These are phyloP conservation scores for Hexactinellida sp. DNA, from an alignment of 37 sponge, comb jelly and placozoan species.

Conservation along the genomic window DNA sequence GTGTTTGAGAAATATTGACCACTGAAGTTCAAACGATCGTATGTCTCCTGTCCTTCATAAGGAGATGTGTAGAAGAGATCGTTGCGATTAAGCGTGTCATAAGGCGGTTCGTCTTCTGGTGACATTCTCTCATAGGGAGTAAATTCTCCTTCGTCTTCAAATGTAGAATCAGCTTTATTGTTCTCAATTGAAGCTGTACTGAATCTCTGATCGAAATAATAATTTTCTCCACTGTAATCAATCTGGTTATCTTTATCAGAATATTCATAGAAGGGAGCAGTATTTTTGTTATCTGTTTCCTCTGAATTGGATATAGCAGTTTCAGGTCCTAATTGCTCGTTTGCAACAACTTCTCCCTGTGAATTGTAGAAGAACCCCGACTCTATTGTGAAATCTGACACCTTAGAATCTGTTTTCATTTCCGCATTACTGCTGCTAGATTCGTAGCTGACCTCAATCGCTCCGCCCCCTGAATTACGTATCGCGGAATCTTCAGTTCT, in stretches of 20 bases:
- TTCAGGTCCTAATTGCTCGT: background rate
- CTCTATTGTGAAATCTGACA: slow-evolving; percentile 14
- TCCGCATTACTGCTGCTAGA: slow-evolving; percentile 1
- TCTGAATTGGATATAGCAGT: background rate
- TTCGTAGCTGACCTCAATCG: background rate
- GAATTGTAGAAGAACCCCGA: background rate
- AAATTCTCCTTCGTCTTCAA: background rate
- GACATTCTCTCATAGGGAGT: background rate
- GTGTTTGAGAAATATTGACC: background rate
- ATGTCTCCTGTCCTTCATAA: background rate
- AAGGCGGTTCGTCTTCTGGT: background rate
- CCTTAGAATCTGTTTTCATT: slow-evolving; percentile 1
- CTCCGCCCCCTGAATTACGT: background rate
- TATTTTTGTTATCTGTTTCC: background rate
- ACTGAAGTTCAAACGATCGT: background rate
- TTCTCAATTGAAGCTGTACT: background rate
- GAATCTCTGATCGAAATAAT: background rate
- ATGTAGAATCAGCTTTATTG: slow-evolving; percentile 17
- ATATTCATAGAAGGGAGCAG: background rate
- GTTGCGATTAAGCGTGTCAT: background rate
- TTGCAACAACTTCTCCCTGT: background rate
- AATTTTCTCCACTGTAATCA: background rate
- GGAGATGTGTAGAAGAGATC: background rate
- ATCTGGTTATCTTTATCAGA: background rate
- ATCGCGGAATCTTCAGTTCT: background rate